These are phyloP conservation scores for Rhamphomyia laevipes DNA, from an alignment of 2,888 invertebrate genomes.

Conservation along the genomic window DNA sequence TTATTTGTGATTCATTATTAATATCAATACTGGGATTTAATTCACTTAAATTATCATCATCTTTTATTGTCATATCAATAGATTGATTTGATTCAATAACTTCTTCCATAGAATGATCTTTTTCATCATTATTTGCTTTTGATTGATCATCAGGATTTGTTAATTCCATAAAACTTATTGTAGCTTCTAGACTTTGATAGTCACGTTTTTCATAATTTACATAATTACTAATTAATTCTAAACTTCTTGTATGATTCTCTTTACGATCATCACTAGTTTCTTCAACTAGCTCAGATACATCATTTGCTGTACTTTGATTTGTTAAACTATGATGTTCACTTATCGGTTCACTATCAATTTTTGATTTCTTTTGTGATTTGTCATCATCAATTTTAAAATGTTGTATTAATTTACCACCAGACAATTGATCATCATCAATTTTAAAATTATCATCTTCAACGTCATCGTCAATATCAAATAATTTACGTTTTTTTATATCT, in stretches of 20 bases:
- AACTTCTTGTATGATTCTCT: conserved; percentile 10
- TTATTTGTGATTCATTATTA: conserved; percentile 22
- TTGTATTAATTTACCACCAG: conserved; percentile 31
- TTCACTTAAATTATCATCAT: conserved; percentile 22
- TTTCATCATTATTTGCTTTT: conserved; percentile 21
- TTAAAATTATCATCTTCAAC: conserved; percentile 24
- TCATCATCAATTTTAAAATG: conserved; percentile 26
- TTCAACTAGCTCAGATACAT: conserved; percentile 33
- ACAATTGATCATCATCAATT: conserved; percentile 32
- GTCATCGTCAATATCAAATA: conserved; percentile 14
- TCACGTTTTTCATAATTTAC: conserved; percentile 8
- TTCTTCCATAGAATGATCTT: conserved; percentile 33
- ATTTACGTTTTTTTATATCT: conserved; percentile 9
- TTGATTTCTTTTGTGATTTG: conserved; percentile 10
- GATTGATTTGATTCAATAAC: conserved; percentile 30
- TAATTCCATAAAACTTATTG: conserved; percentile 1
- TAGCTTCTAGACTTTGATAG: conserved; percentile 12
- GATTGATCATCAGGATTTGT: not conserved
- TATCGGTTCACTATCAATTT: conserved; percentile 19
- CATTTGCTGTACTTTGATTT: conserved; percentile 34
- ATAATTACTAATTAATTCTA: conserved; percentile 9
- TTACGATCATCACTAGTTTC: conserved; percentile 19
- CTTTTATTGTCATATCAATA: conserved; percentile 26
- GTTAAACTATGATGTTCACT: conserved; percentile 20
- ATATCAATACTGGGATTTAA: conserved; percentile 19